phyloP scores from a whole-genome alignment of 2,797 vertebrate species.

The Gallinago nigripennis region DNA sequence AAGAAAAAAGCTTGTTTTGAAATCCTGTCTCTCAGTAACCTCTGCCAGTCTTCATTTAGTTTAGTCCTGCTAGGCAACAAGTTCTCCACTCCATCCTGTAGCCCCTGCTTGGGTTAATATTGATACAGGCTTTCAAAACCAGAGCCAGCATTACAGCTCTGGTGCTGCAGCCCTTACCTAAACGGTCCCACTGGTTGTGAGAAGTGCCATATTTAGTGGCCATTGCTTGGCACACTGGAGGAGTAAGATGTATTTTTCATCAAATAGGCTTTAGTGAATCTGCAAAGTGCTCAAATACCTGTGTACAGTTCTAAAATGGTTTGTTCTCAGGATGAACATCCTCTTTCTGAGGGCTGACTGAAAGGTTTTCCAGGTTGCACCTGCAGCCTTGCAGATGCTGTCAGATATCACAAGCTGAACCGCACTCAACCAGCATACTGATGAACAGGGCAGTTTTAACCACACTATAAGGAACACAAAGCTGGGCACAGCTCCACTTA shows the following conservation, averaged over 20 bases:
- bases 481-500: background rate
- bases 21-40: background rate
- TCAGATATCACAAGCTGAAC: background rate
- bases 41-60: background rate
- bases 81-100: background rate
- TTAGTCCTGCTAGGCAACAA: background rate
- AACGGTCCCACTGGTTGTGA: background rate
- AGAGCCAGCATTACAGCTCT: background rate
- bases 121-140: background rate
- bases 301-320: background rate
- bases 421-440: background rate
- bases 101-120: background rate
- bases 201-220: fast-evolving
- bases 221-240: background rate
- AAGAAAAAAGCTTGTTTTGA: background rate
- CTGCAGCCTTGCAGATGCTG: background rate
- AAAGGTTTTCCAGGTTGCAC: background rate
- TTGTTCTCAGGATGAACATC: background rate
- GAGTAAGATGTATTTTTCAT: background rate
- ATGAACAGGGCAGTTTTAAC: background rate
- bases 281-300: background rate
- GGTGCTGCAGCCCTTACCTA: background rate
- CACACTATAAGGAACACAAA: background rate
- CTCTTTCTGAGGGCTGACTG: background rate
- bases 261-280: background rate